These are phyloP conservation scores for Artibeus lituratus DNA, from an alignment of 2,797 vertebrate species.

Conservation along the genomic window DNA sequence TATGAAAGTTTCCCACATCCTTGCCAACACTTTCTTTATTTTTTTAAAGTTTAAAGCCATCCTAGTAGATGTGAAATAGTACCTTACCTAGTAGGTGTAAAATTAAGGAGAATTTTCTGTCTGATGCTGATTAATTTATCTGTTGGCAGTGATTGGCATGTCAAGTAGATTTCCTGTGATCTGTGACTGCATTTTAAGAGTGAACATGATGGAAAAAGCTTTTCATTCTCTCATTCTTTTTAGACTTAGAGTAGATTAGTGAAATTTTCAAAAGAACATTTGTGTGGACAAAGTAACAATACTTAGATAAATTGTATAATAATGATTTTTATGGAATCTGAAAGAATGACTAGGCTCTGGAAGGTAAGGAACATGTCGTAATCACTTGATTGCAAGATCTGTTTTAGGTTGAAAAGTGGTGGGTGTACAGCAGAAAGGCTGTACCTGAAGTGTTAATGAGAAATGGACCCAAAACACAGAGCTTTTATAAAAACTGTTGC, in stretches of 20 bases:
- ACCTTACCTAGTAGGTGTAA: background rate
- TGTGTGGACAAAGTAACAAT: conserved; percentile 3
- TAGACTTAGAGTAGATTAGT: conserved; percentile 1
- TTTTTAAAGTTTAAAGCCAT: background rate
- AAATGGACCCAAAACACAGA: background rate
- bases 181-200: background rate
- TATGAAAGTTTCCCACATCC: background rate
- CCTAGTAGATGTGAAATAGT: background rate
- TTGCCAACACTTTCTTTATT: background rate
- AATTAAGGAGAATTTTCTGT: background rate
- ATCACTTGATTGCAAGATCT: background rate
- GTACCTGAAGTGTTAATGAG: background rate
- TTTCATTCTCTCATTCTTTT: conserved; percentile 30
- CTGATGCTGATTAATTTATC: background rate
- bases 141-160: background rate
- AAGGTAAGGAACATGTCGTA: background rate
- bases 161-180: background rate
- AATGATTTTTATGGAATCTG: conserved; percentile 2
- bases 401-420: background rate
- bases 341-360: background rate
- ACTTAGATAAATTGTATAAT: background rate
- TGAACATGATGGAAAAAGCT: background rate
- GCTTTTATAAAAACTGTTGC: background rate
- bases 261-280: conserved; percentile 1
- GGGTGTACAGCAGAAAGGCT: background rate